Conservation (phyloP, 2,797 vertebrate genomes). For the Sciurus vulgaris region DNA sequence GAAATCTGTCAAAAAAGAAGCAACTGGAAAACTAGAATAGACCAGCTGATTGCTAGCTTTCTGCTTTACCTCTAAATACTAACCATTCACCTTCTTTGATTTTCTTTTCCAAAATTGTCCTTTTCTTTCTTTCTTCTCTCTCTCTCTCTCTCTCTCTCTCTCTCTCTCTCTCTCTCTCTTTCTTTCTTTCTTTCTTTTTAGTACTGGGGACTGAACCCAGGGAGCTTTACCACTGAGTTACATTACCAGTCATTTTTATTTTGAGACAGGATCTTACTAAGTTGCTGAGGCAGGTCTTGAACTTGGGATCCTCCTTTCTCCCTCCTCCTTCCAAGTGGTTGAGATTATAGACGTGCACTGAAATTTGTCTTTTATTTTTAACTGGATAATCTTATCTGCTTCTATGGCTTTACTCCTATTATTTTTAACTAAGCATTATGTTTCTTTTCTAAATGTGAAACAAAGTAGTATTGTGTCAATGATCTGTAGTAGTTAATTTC, state of each 20-base stretch:
- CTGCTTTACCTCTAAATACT: not conserved
- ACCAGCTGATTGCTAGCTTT: not conserved
- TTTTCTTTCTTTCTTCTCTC: not conserved
- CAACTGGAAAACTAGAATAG: conserved; percentile 10
- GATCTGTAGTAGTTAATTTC: not conserved
- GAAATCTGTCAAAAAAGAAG: conserved; percentile 17
- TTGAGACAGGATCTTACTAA: no score
- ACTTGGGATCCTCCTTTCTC: no score
- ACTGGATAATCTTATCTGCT: not conserved
- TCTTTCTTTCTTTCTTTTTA: no score
- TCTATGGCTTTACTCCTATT: not conserved
- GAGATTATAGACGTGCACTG: no score
- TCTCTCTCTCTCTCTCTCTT: no score
- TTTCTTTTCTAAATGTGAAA: conserved; percentile 15
- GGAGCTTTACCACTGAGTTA: no score
- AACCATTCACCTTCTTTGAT: not conserved
- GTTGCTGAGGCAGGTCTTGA: no score
- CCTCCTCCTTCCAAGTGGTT: no score
- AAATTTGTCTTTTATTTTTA: not conserved
- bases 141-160: no score
- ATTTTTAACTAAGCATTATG: not conserved
- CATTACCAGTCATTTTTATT: no score
- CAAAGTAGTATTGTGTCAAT: conserved; percentile 9
- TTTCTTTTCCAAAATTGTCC: not conserved
- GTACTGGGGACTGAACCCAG: no score